Evolutionary conservation across 2,797 vertebrate species (phyloP).

Genomic region (Chanos chanos): DNA sequence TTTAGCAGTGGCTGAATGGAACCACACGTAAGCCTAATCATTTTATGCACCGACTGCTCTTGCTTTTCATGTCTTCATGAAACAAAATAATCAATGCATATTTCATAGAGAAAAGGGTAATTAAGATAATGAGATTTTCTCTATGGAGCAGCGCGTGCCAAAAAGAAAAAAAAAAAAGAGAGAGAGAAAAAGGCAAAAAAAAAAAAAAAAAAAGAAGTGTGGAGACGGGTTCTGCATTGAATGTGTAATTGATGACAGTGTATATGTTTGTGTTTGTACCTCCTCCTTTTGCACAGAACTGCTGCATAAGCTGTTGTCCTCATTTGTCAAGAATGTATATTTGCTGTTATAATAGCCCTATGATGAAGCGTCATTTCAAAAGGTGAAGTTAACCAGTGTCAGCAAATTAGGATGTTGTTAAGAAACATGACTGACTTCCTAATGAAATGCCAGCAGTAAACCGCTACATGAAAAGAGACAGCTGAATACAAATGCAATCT

Average conservation of each 20-base stretch:
- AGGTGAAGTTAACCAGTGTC: slow-evolving; percentile 15
- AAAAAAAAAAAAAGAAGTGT: slow-evolving; percentile 26
- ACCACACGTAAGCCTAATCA: slow-evolving; percentile 36
- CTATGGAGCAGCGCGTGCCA: slow-evolving; percentile 24
- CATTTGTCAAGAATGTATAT: slow-evolving; percentile 17
- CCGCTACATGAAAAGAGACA: neutral
- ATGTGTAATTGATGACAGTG: slow-evolving; percentile 52
- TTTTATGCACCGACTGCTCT: slow-evolving; percentile 23
- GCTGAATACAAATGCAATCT: slow-evolving; percentile 1
- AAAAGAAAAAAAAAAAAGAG: slow-evolving; percentile 26
- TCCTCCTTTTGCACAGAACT: neutral
- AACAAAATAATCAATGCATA: slow-evolving; percentile 54
- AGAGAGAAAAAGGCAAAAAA: slow-evolving; percentile 26
- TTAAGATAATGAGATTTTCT: slow-evolving; percentile 59
- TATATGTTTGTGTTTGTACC: neutral
- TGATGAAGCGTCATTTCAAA: slow-evolving; percentile 14
- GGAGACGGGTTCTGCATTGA: slow-evolving; percentile 33
- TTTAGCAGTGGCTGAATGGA: neutral
- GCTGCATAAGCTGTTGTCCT: neutral
- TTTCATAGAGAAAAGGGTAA: slow-evolving; percentile 57
- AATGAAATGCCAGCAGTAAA: neutral
- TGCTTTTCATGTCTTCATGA: slow-evolving; percentile 46
- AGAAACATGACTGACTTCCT: neutral
- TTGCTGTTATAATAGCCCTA: slow-evolving; percentile 11
- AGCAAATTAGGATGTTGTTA: slow-evolving; percentile 5